Conservation (phyloP, 2,888 invertebrate species). For the Hypomecis atomaria region DNA sequence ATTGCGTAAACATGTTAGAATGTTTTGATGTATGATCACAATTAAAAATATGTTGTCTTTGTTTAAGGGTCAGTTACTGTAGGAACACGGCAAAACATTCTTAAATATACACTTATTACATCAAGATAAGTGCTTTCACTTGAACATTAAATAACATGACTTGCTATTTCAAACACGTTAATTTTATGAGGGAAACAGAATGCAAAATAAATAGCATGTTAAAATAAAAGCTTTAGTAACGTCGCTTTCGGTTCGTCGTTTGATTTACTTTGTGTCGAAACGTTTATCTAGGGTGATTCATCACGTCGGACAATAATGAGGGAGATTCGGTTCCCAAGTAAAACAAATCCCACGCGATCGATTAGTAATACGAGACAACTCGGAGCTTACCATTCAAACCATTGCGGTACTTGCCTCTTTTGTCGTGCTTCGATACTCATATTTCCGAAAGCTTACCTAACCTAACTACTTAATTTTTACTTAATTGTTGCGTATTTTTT, state of each 20-base stretch:
- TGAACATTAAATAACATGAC: constrained; percentile 58
- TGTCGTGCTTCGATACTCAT: constrained; percentile 16
- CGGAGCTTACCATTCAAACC: constrained; percentile 56
- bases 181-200: constrained; percentile 52
- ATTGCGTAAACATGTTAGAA: too few relatives aligned
- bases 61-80: neutral
- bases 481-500: too few relatives aligned
- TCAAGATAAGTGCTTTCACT: constrained; percentile 15
- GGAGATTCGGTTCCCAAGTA: constrained; percentile 69
- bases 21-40: too few relatives aligned
- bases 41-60: neutral
- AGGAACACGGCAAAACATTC: neutral
- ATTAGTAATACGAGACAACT: constrained; percentile 76
- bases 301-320: constrained; percentile 76
- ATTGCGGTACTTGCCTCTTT: constrained; percentile 17
- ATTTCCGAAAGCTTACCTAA: constrained; percentile 3
- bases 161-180: constrained; percentile 52
- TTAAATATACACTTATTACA: constrained; percentile 5
- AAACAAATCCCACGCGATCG: constrained; percentile 75
- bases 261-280: constrained; percentile 74
- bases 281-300: constrained; percentile 79
- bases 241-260: constrained; percentile 57
- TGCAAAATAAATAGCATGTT: constrained; percentile 62
- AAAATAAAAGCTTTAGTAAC: constrained; percentile 66
- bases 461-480: neutral